phyloP scores from a whole-genome alignment of 2,888 invertebrate genomes.

The Zygaena filipendulae region DNA sequence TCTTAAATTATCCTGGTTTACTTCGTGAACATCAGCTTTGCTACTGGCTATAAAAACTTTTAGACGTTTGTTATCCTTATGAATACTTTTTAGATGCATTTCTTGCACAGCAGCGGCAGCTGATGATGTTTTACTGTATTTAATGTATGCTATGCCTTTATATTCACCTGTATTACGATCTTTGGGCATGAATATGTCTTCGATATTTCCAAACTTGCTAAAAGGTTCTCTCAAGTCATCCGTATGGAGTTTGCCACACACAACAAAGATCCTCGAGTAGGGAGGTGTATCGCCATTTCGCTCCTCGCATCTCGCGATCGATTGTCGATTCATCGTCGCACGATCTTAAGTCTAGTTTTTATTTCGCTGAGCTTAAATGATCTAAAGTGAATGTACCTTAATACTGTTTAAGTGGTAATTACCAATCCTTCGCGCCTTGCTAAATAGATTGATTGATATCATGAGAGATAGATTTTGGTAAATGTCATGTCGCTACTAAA shows the following conservation, averaged over 20 bases:
- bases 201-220: conserved; percentile 82
- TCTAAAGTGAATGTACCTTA: no score
- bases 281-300: conserved; percentile 77
- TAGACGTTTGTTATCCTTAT: conserved; percentile 78
- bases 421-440: no score
- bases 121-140: conserved; percentile 90
- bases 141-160: conserved; percentile 93
- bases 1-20: conserved; percentile 52
- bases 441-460: no score
- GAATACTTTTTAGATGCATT: conserved; percentile 82
- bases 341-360: no score
- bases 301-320: no score
- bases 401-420: no score
- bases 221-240: conserved; percentile 84
- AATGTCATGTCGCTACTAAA: no score
- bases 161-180: conserved; percentile 84
- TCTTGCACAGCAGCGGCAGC: conserved; percentile 90
- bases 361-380: no score
- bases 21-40: conserved; percentile 33
- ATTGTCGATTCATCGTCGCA: no score
- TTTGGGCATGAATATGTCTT: conserved; percentile 90
- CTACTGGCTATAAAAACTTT: conserved; percentile 90
- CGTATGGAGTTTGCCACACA: conserved; percentile 80
- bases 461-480: no score
- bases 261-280: conserved; percentile 89